Conservation (phyloP, 2,797 vertebrate species). For the Meda fulgida region DNA sequence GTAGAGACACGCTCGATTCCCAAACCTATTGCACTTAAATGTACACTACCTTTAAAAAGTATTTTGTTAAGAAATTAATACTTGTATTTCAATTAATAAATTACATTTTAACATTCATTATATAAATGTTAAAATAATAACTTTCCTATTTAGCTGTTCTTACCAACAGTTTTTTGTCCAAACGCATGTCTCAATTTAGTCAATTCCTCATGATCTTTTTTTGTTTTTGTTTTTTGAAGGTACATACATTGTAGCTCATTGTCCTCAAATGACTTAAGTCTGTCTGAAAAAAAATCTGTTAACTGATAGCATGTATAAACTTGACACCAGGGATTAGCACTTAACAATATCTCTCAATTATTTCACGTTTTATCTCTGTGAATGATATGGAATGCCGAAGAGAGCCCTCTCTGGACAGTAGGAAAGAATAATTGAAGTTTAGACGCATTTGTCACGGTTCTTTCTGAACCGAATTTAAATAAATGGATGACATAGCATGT, state of each 20-base stretch:
- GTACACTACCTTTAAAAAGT: background rate
- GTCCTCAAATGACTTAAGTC: background rate
- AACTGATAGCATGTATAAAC: background rate
- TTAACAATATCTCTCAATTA: background rate
- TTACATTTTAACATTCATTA: no score
- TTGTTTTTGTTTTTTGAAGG: background rate
- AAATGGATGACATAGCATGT: constrained; percentile 9
- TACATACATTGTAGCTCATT: background rate
- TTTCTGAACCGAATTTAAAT: constrained; percentile 1
- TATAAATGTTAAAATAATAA: background rate
- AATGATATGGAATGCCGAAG: background rate
- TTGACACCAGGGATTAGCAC: background rate
- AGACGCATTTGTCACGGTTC: background rate
- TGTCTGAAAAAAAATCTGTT: background rate
- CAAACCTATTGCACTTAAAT: background rate
- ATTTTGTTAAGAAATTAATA: background rate
- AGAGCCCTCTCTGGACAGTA: background rate
- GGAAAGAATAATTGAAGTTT: background rate
- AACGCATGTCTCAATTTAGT: background rate
- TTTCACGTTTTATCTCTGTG: background rate
- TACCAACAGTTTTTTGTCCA: background rate
- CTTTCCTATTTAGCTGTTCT: background rate
- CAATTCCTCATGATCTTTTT: no score
- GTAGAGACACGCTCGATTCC: background rate
- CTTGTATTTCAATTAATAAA: background rate